phyloP scores from a whole-genome alignment of 2,888 invertebrate species.

The Tuta absoluta region DNA sequence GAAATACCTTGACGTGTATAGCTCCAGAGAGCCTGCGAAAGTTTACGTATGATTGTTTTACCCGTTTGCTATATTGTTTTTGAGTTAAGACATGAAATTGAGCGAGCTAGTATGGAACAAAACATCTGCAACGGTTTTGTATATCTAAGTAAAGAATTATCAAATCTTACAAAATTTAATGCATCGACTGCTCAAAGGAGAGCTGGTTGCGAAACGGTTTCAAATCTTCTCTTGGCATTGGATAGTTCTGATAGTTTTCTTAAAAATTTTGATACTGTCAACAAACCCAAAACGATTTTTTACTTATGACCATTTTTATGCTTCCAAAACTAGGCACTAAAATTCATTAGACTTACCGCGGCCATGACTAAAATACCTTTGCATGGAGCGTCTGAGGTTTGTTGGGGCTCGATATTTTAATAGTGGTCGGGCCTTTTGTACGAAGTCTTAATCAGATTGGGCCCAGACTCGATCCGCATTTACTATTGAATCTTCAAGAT shows the following conservation, averaged over 20 bases:
- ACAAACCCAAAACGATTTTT: too few species aligned
- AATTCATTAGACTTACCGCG: not conserved
- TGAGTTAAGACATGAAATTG: not conserved
- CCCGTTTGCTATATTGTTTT: not conserved
- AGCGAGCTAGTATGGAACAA: too few species aligned
- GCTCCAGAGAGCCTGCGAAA: constrained; percentile 9
- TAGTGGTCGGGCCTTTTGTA: constrained; percentile 62
- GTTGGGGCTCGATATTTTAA: constrained; percentile 65
- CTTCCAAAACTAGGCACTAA: not conserved
- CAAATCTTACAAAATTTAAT: too few species aligned
- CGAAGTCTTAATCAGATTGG: constrained; percentile 69
- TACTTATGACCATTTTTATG: too few species aligned
- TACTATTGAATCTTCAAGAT: not conserved
- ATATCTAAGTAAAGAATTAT: too few species aligned
- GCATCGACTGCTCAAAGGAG: too few species aligned
- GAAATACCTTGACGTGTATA: constrained; percentile 68
- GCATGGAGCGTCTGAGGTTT: constrained; percentile 74
- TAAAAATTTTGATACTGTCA: too few species aligned
- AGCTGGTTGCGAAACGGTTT: too few species aligned
- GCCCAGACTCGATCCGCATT: not conserved
- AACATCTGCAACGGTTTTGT: too few species aligned
- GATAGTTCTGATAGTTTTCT: too few species aligned
- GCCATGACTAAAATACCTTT: constrained; percentile 46
- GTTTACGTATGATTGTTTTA: not conserved
- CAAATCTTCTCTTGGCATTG: too few species aligned